Evolutionary conservation across 2,113 vertebrate genomes (phyloP), one percentile per base, ranked within the genome.

Genomic region (Epinephelus cyanopodus): DNA sequence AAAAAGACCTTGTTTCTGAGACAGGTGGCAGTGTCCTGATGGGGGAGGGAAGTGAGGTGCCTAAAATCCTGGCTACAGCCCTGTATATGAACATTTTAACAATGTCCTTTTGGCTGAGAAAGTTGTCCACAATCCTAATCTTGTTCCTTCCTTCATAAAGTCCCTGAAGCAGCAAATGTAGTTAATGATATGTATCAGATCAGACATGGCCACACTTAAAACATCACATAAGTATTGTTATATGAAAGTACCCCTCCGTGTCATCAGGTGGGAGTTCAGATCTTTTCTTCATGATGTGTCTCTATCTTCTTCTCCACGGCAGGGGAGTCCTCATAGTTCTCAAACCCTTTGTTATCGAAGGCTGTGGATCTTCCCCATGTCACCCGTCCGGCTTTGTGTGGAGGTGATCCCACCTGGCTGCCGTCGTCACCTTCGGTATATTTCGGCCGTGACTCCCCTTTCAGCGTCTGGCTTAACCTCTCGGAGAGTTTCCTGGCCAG

Each of bases 401-500:
- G 39, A 5, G 74, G 62, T 0, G 62, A 2, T 1, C 14, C 54
- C 1, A 2, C 58, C 0, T 7, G 19, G 6, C 27, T 14, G 67
- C 21, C 0, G 23, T 70, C 77, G 2, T 33, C 77, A 0, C 79
- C 74, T 19, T 13, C 52, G 0, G 21, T 53, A 12, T 47, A 19
- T 1, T 77, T 88, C 1, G 27, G 45, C 1, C 52, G 3, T 1
- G 78, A 70, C 17, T 82, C 83, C 0, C 54, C 68, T 0, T 65
- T 84, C 65, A 79, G 68, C 17, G 60, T 86, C 62, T 79, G 76
- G 76, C 82, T 92, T 13, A 95, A 13, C 56, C 90, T 78, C 78
- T 89, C 79, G 3, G 94, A 92, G 0, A 96, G 6, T 6, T 91
- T 94, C 52, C 94, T 72, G 15, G 90, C 92, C 65, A 96, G 76